Percentiles rank a stretch among this genome's conserved stretches.
These are phyloP conservation scores for Spicauda simplicius DNA, from an alignment of 2,888 invertebrate species.

Conservation along the genomic window DNA sequence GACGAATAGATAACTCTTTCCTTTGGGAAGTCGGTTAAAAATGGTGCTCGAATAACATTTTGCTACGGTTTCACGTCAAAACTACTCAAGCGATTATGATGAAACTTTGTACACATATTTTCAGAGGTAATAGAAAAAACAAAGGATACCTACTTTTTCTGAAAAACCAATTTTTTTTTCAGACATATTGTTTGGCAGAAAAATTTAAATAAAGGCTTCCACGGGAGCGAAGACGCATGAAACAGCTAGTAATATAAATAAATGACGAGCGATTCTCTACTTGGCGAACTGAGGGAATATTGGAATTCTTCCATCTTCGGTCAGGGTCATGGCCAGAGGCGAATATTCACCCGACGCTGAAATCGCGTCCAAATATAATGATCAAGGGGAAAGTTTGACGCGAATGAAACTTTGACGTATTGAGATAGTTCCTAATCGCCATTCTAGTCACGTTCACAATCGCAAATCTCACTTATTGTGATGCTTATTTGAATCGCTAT, in stretches of 20 bases:
- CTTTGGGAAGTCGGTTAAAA: too few relatives aligned
- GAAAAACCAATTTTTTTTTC: too few relatives aligned
- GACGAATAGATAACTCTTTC: too few relatives aligned
- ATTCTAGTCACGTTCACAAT: slow-evolving; percentile 29
- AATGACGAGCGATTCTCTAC: slow-evolving; percentile 9
- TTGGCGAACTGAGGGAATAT: slow-evolving; percentile 17
- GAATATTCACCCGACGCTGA: slow-evolving; percentile 8
- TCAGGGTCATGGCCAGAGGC: slow-evolving; percentile 32
- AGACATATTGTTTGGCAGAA: too few relatives aligned
- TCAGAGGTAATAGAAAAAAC: too few relatives aligned
- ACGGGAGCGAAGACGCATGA: too few relatives aligned
- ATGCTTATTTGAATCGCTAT: slow-evolving; percentile 22
- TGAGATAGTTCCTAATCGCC: slow-evolving; percentile 17
- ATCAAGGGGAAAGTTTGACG: slow-evolving; percentile 21
- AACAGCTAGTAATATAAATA: too few relatives aligned
- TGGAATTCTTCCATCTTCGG: slow-evolving; percentile 21
- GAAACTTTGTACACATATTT: too few relatives aligned
- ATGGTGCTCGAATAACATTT: neutral
- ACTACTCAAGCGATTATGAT: neutral
- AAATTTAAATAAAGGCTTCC: too few relatives aligned
- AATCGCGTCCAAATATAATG: slow-evolving; percentile 27
- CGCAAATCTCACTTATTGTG: slow-evolving; percentile 24
- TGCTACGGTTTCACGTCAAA: neutral
- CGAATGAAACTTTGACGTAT: slow-evolving; percentile 27
- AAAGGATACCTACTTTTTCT: too few relatives aligned